phyloP scores from a whole-genome alignment of 1,140 invertebrate genomes.

The Halictus rubicundus region DNA sequence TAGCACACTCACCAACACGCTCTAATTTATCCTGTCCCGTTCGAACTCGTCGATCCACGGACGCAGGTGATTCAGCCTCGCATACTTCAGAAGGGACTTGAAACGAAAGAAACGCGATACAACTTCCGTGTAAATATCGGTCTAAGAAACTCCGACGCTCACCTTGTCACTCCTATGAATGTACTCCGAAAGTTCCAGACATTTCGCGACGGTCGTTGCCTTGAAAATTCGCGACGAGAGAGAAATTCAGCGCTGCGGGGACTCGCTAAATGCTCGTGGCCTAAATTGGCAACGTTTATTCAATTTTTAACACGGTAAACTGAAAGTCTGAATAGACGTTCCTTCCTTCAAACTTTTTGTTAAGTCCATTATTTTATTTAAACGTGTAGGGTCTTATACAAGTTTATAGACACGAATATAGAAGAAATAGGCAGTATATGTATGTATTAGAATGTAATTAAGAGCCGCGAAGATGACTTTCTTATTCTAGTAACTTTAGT shows the following conservation, averaged over 20 bases:
- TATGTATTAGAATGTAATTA: too few relatives aligned
- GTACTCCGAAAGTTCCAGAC: neutral
- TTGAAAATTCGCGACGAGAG: neutral
- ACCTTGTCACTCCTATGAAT: neutral
- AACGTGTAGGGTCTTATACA: too few relatives aligned
- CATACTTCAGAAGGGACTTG: neutral
- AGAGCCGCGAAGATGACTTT: too few relatives aligned
- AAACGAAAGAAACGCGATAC: neutral
- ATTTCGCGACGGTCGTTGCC: neutral
- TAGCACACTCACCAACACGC: constrained; percentile 24
- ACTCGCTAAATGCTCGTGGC: neutral
- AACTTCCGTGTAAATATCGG: neutral
- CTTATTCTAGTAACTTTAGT: too few relatives aligned
- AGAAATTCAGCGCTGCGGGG: neutral
- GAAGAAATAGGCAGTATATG: too few relatives aligned
- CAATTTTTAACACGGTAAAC: too few relatives aligned
- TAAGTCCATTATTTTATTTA: too few relatives aligned
- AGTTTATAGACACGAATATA: too few relatives aligned
- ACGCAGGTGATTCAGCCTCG: constrained; percentile 26
- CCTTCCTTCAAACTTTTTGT: too few relatives aligned
- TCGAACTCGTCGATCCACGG: constrained; percentile 22
- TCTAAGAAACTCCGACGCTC: neutral
- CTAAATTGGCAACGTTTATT: neutral
- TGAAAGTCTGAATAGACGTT: too few relatives aligned
- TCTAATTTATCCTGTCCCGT: constrained; percentile 37